Conservation (phyloP, 2,888 invertebrate genomes). For the Anarsia innoxiella region DNA sequence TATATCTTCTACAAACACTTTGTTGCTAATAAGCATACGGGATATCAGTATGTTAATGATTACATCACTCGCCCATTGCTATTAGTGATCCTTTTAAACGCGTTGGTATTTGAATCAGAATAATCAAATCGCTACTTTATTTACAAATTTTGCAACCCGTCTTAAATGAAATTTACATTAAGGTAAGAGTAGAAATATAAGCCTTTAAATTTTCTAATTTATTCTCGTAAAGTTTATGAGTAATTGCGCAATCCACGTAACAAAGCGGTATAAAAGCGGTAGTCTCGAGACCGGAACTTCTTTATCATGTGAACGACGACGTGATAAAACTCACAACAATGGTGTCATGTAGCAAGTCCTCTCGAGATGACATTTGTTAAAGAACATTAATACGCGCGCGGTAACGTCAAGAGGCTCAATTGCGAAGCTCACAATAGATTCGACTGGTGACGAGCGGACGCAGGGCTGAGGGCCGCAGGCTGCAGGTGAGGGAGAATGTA, state of each 20-base stretch:
- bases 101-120: too few relatives aligned
- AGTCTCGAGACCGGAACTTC: constrained; percentile 38
- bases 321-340: constrained; percentile 50
- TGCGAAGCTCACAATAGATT: constrained; percentile 51
- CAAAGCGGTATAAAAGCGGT: constrained; percentile 39
- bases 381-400: constrained; percentile 50
- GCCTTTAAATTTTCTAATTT: constrained; percentile 32
- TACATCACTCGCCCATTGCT: too few relatives aligned
- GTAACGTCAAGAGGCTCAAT: constrained; percentile 49
- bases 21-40: too few relatives aligned
- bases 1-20: background rate
- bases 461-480: constrained; percentile 15
- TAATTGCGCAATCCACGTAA: constrained; percentile 26
- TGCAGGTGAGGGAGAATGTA: constrained; percentile 48
- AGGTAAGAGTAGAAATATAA: constrained; percentile 27
- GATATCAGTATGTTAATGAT: too few relatives aligned
- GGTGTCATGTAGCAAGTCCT: constrained; percentile 44
- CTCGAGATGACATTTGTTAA: constrained; percentile 50
- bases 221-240: constrained; percentile 37
- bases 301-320: constrained; percentile 35
- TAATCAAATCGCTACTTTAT: too few relatives aligned
- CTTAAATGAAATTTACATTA: too few relatives aligned
- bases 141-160: too few relatives aligned
- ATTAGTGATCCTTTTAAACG: too few relatives aligned
- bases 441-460: constrained; percentile 19